These are phyloP conservation scores for Coreoperca whiteheadi DNA, from an alignment of 2,113 vertebrate genomes.

Conservation along the genomic window DNA sequence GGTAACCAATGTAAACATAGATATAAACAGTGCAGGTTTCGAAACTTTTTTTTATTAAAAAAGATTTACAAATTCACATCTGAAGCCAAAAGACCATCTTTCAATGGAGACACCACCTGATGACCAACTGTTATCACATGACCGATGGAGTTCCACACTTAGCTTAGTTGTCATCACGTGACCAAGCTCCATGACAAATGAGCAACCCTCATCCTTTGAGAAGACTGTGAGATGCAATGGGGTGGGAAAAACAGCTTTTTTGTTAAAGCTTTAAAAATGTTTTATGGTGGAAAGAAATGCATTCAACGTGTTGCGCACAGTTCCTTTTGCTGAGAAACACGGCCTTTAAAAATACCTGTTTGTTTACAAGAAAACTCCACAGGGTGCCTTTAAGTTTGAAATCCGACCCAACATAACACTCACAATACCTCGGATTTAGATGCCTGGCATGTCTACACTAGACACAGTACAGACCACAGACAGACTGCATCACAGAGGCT, in stretches of 20 bases:
- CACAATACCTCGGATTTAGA: conserved; percentile 1
- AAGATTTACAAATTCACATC: not conserved
- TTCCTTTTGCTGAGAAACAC: conserved; percentile 5
- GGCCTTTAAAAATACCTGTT: conserved; percentile 17
- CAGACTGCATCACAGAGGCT: conserved; percentile 4
- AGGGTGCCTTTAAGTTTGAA: conserved; percentile 4
- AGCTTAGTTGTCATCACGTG: not conserved
- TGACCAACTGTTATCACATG: not conserved
- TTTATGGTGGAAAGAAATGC: not conserved
- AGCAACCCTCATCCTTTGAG: not conserved
- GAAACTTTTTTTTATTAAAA: not conserved
- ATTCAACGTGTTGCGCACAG: not conserved
- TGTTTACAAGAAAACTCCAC: conserved; percentile 37
- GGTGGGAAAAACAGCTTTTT: not conserved
- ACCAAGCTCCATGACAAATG: not conserved
- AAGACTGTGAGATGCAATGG: not conserved
- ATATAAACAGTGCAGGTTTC: not conserved
- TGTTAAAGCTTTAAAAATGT: not conserved
- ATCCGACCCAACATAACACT: not conserved
- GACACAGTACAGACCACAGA: conserved; percentile 24
- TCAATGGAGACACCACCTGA: not conserved
- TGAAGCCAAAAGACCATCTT: not conserved
- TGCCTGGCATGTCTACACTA: conserved; percentile 14
- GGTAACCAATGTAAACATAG: not conserved
- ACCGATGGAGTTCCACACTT: not conserved